Conservation (phyloP, 1,140 invertebrate genomes). For the Nebria ingens region DNA sequence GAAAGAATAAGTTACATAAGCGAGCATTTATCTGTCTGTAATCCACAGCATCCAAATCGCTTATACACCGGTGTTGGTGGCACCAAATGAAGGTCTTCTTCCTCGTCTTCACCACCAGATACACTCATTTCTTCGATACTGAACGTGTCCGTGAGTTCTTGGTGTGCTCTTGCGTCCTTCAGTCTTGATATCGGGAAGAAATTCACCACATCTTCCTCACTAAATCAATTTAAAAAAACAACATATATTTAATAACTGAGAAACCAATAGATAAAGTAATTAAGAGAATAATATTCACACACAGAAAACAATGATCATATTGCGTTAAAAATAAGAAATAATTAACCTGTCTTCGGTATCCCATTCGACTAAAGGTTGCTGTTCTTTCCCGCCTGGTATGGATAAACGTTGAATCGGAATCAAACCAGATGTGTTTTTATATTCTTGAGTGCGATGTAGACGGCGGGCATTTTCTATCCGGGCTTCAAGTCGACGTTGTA, state of each 20-base stretch:
- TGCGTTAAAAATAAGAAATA: neutral
- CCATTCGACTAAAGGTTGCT: constrained; percentile 48
- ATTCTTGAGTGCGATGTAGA: constrained; percentile 42
- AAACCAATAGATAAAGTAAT: too few species aligned
- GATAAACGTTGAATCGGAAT: constrained; percentile 48
- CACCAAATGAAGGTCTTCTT: constrained; percentile 31
- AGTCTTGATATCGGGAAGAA: constrained; percentile 41
- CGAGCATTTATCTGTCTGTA: constrained; percentile 3
- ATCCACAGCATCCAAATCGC: constrained; percentile 27
- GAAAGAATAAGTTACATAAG: constrained; percentile 11
- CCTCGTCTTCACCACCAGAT: constrained; percentile 49
- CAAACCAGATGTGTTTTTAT: constrained; percentile 39
- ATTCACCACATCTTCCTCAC: constrained; percentile 44
- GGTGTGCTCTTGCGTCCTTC: constrained; percentile 38
- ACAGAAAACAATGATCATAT: neutral
- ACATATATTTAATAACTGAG: neutral
- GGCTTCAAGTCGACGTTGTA: constrained; percentile 35
- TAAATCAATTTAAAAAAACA: constrained; percentile 31
- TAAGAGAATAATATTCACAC: too few species aligned
- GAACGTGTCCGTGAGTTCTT: constrained; percentile 49
- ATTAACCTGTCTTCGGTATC: constrained; percentile 39
- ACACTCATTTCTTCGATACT: constrained; percentile 50
- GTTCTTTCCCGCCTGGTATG: constrained; percentile 44
- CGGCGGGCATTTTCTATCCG: constrained; percentile 46
- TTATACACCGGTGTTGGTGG: constrained; percentile 29